Conservation (phyloP, 2,888 invertebrate species). For the Magallana nippona region DNA sequence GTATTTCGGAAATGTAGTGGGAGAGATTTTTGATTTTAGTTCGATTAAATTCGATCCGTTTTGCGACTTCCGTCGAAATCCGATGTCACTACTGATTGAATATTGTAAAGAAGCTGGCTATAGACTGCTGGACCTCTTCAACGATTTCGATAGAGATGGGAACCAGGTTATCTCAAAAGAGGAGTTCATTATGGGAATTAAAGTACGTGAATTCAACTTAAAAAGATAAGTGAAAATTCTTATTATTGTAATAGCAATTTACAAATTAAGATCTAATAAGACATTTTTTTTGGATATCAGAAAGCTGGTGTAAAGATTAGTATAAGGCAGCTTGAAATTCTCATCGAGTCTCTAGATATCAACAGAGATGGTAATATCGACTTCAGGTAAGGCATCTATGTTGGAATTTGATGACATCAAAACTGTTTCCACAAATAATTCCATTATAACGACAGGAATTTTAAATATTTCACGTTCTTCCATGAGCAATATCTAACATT, state of each 20-base stretch:
- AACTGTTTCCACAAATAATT: background rate
- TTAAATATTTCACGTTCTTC: too few species aligned
- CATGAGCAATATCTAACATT: too few species aligned
- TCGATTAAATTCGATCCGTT: slow-evolving; percentile 48
- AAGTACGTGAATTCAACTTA: too few species aligned
- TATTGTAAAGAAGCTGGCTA: slow-evolving; percentile 67
- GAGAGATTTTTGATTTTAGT: slow-evolving; percentile 43
- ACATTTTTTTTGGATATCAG: slow-evolving; percentile 51
- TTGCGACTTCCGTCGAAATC: slow-evolving; percentile 68
- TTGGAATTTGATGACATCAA: slow-evolving; percentile 51
- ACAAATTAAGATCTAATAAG: too few species aligned
- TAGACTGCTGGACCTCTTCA: slow-evolving; percentile 75
- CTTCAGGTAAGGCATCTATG: slow-evolving; percentile 60
- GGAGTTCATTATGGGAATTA: slow-evolving; percentile 70
- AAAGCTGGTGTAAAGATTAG: slow-evolving; percentile 64
- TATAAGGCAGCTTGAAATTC: slow-evolving; percentile 63
- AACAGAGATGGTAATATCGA: slow-evolving; percentile 73
- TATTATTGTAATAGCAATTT: too few species aligned
- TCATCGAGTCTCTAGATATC: slow-evolving; percentile 68
- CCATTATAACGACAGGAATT: too few species aligned
- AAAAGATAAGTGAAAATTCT: too few species aligned
- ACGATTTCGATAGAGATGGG: slow-evolving; percentile 76
- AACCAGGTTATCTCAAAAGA: slow-evolving; percentile 67
- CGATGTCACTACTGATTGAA: slow-evolving; percentile 71
- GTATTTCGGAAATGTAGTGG: slow-evolving; percentile 69